Conservation (phyloP, 2,797 vertebrate genomes). For the Paratrypauchen microcephalus region DNA sequence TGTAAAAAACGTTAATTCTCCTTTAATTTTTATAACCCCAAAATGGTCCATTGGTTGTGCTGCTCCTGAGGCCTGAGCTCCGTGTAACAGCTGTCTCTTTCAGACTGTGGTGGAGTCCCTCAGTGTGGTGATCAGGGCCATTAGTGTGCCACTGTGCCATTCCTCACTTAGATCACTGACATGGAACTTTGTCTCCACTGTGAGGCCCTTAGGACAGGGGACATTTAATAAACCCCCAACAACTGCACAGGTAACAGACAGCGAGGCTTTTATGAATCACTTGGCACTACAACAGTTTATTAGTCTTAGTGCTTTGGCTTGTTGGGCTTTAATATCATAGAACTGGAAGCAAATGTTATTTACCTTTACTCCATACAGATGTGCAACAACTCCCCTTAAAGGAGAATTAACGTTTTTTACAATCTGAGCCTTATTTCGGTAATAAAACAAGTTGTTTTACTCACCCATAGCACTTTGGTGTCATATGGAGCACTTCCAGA, state of each 20-base stretch:
- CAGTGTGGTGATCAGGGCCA: neutral
- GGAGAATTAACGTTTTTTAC: too few relatives aligned
- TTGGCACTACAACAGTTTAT: neutral
- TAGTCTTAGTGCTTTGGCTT: too few relatives aligned
- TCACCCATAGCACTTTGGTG: too few relatives aligned
- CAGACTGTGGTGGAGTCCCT: neutral
- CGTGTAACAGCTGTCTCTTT: neutral
- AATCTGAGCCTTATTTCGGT: too few relatives aligned
- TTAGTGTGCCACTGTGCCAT: neutral
- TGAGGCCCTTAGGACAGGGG: neutral
- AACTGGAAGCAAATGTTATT: too few relatives aligned
- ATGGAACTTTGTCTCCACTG: neutral
- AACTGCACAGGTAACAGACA: neutral
- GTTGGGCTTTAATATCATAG: too few relatives aligned
- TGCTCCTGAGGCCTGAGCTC: neutral
- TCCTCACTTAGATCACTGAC: neutral
- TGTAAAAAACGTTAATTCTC: too few relatives aligned
- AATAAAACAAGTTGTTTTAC: too few relatives aligned
- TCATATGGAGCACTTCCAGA: too few relatives aligned
- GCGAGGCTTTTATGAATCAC: neutral
- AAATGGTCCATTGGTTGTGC: neutral
- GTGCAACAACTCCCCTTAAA: too few relatives aligned
- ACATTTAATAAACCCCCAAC: neutral
- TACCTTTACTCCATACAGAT: too few relatives aligned
- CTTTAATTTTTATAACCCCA: too few relatives aligned